Conservation (phyloP, 2,888 invertebrate genomes). For the Gnatocerus cornutus region DNA sequence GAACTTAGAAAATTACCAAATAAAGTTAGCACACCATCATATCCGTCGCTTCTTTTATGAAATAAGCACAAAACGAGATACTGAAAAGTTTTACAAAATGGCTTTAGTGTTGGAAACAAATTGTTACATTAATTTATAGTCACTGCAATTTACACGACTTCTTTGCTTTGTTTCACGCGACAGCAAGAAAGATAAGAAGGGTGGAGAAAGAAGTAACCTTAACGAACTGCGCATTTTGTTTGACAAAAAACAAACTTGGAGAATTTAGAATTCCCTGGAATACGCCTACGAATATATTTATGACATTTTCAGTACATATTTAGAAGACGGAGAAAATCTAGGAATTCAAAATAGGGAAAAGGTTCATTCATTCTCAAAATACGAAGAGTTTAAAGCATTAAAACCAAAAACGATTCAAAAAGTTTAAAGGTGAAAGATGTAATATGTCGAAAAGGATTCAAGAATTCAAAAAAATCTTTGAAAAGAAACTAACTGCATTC, state of each 20-base stretch:
- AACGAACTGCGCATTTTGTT: slow-evolving; percentile 36
- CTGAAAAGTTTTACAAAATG: slow-evolving; percentile 48
- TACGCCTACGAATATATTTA: not conserved
- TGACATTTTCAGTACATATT: no score
- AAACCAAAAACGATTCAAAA: no score
- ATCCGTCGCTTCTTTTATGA: slow-evolving; percentile 33
- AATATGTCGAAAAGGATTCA: no score
- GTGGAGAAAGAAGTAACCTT: slow-evolving; percentile 50
- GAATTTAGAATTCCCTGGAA: no score
- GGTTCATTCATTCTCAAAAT: no score
- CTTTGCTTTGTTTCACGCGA: slow-evolving; percentile 58
- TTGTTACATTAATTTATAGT: slow-evolving; percentile 59
- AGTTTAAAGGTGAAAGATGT: no score
- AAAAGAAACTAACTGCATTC: no score
- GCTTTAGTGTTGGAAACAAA: slow-evolving; percentile 57
- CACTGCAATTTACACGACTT: slow-evolving; percentile 55
- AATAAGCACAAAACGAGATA: slow-evolving; percentile 42
- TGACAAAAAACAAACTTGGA: not conserved
- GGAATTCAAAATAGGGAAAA: no score
- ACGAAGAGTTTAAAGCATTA: no score
- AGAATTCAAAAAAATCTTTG: no score
- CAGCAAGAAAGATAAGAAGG: slow-evolving; percentile 57
- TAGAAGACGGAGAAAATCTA: no score
- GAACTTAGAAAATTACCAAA: slow-evolving; percentile 27
- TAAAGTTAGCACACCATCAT: slow-evolving; percentile 35